These are phyloP conservation scores for Plutomurus gul DNA, from an alignment of 1,140 invertebrate species.

Conservation along the genomic window DNA sequence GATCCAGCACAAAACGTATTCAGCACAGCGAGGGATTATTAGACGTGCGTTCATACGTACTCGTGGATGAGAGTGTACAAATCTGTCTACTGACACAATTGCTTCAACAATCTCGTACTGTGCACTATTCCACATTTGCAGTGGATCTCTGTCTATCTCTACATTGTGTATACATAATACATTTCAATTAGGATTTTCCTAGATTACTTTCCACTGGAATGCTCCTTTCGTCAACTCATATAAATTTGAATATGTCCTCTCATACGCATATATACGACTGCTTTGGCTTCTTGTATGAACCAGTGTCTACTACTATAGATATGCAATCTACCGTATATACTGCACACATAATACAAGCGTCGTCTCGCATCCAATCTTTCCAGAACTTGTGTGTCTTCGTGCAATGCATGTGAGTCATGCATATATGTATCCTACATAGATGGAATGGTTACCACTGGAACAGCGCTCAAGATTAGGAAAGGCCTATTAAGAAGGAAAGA, in stretches of 20 bases:
- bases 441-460: not conserved
- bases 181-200: conserved; percentile 12
- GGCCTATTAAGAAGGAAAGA: conserved; percentile 2
- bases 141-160: too few relatives aligned
- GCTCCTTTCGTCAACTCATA: not conserved
- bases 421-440: not conserved
- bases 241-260: not conserved
- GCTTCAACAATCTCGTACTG: too few relatives aligned
- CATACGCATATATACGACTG: not conserved
- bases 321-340: too few relatives aligned
- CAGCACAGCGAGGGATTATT: too few relatives aligned
- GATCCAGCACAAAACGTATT: too few relatives aligned
- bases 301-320: too few relatives aligned
- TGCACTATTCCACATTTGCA: too few relatives aligned
- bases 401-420: too few relatives aligned
- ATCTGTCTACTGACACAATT: too few relatives aligned
- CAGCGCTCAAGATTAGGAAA: not conserved
- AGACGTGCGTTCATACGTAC: too few relatives aligned
- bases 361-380: not conserved
- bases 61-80: too few relatives aligned
- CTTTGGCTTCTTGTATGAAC: not conserved
- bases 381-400: too few relatives aligned
- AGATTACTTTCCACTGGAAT: conserved; percentile 6
- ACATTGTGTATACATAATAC: conserved; percentile 11
- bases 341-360: not conserved